A percentile compares a stretch with the other conserved stretches of the same genome.
phyloP scores from a whole-genome alignment of 1,140 invertebrate genomes.

The Homalodisca vitripennis region DNA sequence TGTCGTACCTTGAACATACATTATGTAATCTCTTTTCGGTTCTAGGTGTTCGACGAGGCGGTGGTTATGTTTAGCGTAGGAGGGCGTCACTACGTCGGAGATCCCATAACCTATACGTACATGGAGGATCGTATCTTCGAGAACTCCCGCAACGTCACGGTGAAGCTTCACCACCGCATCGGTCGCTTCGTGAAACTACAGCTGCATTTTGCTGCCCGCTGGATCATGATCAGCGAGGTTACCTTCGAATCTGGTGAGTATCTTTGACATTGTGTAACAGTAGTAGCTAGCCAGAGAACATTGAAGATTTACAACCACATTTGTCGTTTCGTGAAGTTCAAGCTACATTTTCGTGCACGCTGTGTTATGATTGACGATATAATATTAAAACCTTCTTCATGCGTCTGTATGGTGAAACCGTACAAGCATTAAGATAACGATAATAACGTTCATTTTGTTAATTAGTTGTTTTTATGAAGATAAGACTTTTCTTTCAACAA shows the following conservation, averaged over 20 bases:
- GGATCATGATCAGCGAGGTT: conserved; percentile 90
- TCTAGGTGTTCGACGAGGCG: conserved; percentile 73
- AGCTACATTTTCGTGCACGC: no score
- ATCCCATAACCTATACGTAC: conserved; percentile 71
- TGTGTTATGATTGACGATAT: no score
- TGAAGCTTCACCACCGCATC: conserved; percentile 81
- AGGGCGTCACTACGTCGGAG: conserved; percentile 70
- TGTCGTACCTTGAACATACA: no score
- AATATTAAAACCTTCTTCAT: no score
- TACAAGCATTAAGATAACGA: no score
- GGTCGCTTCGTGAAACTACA: conserved; percentile 82
- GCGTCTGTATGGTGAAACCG: no score
- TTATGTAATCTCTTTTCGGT: conserved; percentile 28
- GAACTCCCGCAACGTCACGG: conserved; percentile 75
- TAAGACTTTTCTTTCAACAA: no score
- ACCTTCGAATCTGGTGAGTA: conserved; percentile 73
- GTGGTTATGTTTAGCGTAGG: conserved; percentile 81
- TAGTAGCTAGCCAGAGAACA: background rate
- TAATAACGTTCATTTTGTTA: no score
- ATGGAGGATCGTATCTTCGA: conserved; percentile 82
- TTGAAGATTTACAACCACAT: no score
- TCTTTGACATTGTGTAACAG: background rate
- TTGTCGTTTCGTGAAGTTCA: no score
- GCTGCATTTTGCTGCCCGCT: conserved; percentile 76
- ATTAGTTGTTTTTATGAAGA: no score